A percentile compares a stretch with the other conserved stretches of the same genome.
phyloP scores from a whole-genome alignment of 2,888 invertebrate species.

The Philopedon plagiatum region DNA sequence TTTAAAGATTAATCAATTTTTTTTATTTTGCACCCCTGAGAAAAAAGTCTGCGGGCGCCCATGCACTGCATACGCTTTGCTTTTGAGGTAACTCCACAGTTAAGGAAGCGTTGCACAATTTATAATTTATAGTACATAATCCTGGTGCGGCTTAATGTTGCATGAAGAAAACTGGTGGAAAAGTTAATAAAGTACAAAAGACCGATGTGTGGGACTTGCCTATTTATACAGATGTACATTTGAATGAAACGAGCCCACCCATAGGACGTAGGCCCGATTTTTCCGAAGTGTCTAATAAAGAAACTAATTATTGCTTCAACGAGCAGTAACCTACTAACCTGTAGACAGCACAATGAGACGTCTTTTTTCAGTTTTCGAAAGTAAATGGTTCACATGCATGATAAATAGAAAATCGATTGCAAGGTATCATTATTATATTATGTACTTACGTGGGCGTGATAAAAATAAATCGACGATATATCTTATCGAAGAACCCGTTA shows the following conservation, averaged over 20 bases:
- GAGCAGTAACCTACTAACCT: slow-evolving; percentile 48
- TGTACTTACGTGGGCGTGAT: background rate
- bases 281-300: slow-evolving; percentile 27
- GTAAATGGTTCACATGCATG: slow-evolving; percentile 9
- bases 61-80: too few relatives aligned
- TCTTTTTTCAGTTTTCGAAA: slow-evolving; percentile 19
- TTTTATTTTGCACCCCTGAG: too few relatives aligned
- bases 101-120: too few relatives aligned
- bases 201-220: slow-evolving; percentile 45
- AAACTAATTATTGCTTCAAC: slow-evolving; percentile 45
- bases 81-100: background rate
- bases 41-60: too few relatives aligned
- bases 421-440: background rate
- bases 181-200: slow-evolving; percentile 33
- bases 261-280: slow-evolving; percentile 39
- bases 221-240: slow-evolving; percentile 50
- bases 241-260: slow-evolving; percentile 46
- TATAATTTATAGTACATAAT: too few relatives aligned
- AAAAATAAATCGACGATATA: background rate
- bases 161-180: slow-evolving; percentile 29
- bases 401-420: slow-evolving; percentile 5
- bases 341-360: slow-evolving; percentile 31
- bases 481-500: background rate
- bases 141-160: too few relatives aligned
- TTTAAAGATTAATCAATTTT: too few relatives aligned